phyloP scores from a whole-genome alignment of 2,113 vertebrate genomes.

The Bufo bufo region DNA sequence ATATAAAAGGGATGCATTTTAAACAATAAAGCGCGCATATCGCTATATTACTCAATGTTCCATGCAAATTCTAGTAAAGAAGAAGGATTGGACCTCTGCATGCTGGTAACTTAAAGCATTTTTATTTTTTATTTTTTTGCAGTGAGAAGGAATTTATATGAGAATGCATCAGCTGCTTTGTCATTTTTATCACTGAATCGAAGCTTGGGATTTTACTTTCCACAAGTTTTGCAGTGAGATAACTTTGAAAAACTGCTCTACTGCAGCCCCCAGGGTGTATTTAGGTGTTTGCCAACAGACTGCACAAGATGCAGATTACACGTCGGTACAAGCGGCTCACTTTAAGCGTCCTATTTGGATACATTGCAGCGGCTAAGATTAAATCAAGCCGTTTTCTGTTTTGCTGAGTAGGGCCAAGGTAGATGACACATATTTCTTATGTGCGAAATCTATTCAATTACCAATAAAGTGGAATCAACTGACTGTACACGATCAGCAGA shows the following conservation, averaged over 20 bases:
- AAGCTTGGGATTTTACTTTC: slow-evolving; percentile 18
- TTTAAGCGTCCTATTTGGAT: slow-evolving; percentile 28
- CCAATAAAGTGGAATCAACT: slow-evolving; percentile 10
- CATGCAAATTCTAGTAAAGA: slow-evolving; percentile 24
- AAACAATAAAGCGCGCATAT: background rate
- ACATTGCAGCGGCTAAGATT: slow-evolving; percentile 27
- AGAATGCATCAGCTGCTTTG: background rate
- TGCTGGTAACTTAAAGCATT: slow-evolving; percentile 14
- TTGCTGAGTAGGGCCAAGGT: slow-evolving; percentile 34
- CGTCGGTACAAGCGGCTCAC: slow-evolving; percentile 18
- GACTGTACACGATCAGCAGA: background rate
- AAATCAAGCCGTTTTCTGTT: slow-evolving; percentile 32
- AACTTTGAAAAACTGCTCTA: slow-evolving; percentile 39
- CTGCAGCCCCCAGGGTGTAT: slow-evolving; percentile 6
- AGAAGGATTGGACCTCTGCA: background rate
- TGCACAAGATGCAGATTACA: slow-evolving; percentile 32
- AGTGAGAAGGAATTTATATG: slow-evolving; percentile 15
- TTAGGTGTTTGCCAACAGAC: slow-evolving; percentile 45
- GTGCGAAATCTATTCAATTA: slow-evolving; percentile 47
- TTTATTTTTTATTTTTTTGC: background rate
- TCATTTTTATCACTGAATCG: background rate
- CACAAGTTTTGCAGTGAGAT: slow-evolving; percentile 39
- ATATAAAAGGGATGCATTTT: background rate
- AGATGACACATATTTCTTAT: slow-evolving; percentile 16
- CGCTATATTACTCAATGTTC: slow-evolving; percentile 7